Evolutionary conservation across 2,797 vertebrate genomes (phyloP).

Genomic region (Harpagifer antarcticus): DNA sequence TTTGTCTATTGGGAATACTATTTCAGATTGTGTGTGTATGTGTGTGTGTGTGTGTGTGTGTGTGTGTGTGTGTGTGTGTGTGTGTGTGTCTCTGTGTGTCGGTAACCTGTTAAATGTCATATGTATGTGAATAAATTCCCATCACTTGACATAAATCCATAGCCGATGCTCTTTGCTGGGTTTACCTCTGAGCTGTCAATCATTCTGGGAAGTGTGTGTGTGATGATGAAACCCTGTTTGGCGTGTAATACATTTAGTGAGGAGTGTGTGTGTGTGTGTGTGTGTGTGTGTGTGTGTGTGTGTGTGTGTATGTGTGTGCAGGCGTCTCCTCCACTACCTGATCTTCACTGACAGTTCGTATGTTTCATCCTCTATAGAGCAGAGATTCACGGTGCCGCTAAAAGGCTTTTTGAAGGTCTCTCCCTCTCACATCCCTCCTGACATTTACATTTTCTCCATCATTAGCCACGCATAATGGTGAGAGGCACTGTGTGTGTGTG

Average conservation of each 20-base stretch:
- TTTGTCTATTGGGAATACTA: too few relatives aligned
- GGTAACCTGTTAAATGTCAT: slow-evolving; percentile 12
- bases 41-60: too few relatives aligned
- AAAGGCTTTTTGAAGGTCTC: slow-evolving; percentile 55
- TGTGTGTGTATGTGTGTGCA: background rate
- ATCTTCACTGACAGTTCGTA: slow-evolving; percentile 53
- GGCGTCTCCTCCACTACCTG: slow-evolving; percentile 25
- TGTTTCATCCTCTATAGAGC: slow-evolving; percentile 50
- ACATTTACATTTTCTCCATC: slow-evolving; percentile 51
- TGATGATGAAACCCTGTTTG: slow-evolving; percentile 23
- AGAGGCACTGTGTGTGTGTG: slow-evolving; percentile 3
- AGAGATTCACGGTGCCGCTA: slow-evolving; percentile 31
- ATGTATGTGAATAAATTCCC: background rate
- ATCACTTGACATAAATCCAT: slow-evolving; percentile 30
- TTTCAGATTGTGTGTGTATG: too few relatives aligned
- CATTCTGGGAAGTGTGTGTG: slow-evolving; percentile 13
- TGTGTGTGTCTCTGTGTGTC: background rate
- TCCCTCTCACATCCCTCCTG: slow-evolving; percentile 21
- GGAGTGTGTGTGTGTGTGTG: background rate
- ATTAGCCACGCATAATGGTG: slow-evolving; percentile 37
- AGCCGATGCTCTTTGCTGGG: slow-evolving; percentile 34
- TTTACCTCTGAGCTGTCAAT: slow-evolving; percentile 53
- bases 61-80: background rate
- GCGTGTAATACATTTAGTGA: background rate
- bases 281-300: background rate